Percentiles rank a stretch among this genome's conserved stretches.
Conservation (phyloP, 2,888 invertebrate species). For the Deroplatys truncata region DNA sequence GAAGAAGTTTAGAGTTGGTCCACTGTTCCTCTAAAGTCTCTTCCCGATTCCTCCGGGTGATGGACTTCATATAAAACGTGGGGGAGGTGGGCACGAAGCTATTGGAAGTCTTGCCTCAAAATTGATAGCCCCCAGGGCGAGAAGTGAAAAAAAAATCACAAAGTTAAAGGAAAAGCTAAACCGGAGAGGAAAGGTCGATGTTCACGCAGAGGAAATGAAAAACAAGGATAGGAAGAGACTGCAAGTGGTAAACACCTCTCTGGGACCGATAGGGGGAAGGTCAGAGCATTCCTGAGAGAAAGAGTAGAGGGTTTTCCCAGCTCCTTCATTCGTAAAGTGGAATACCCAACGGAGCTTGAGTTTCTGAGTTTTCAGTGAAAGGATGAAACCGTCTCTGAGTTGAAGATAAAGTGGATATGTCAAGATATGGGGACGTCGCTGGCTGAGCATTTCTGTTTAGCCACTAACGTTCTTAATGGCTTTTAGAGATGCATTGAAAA, state of each 20-base stretch:
- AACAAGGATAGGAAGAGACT: background rate
- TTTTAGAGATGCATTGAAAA: too few species aligned
- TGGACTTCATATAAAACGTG: background rate
- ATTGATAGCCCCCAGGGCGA: background rate
- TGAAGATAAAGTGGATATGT: background rate
- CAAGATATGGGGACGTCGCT: background rate
- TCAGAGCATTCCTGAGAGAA: background rate
- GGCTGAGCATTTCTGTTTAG: too few species aligned
- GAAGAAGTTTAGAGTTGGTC: background rate
- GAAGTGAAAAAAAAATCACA: background rate
- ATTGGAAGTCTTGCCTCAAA: background rate
- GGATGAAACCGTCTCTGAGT: background rate
- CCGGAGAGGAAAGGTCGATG: background rate
- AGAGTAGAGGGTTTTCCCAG: background rate
- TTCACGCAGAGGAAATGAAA: background rate
- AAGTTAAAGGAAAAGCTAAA: background rate
- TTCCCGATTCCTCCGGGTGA: background rate
- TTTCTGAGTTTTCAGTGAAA: background rate
- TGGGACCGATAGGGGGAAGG: background rate
- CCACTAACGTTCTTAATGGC: too few species aligned
- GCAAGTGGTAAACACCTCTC: background rate
- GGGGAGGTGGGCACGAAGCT: background rate
- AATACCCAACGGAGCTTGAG: background rate
- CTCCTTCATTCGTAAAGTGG: background rate
- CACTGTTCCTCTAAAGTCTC: background rate